Evolutionary conservation across 2,888 invertebrate genomes (phyloP).

Genomic region (Taenaris catops): DNA sequence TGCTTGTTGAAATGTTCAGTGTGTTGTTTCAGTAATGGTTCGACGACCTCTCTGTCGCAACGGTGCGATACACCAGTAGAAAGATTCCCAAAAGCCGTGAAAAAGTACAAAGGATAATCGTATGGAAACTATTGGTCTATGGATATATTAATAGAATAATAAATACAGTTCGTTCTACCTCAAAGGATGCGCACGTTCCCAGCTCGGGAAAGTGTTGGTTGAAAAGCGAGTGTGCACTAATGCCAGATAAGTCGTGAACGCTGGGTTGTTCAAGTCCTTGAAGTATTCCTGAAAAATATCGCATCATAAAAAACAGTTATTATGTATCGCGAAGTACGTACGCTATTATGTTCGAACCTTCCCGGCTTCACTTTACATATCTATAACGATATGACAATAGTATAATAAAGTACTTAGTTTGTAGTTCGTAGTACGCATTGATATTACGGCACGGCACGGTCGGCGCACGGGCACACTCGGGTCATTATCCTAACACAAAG

Average conservation of each 20-base stretch:
- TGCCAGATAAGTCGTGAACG: constrained; percentile 96
- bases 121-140: too few relatives aligned
- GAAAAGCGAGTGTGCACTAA: constrained; percentile 99
- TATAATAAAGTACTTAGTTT: constrained; percentile 15
- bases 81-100: too few relatives aligned
- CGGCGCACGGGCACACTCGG: constrained; percentile 27
- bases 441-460: constrained; percentile 23
- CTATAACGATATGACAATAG: constrained; percentile 26
- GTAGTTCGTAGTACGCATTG: constrained; percentile 29
- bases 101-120: too few relatives aligned
- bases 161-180: too few relatives aligned
- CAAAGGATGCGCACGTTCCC: constrained; percentile 99
- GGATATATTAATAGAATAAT: too few relatives aligned
- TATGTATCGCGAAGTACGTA: too few relatives aligned
- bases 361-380: constrained; percentile 13
- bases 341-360: constrained; percentile 11
- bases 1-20: too few relatives aligned
- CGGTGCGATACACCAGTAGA: too few relatives aligned
- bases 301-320: background rate
- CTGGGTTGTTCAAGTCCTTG: constrained; percentile 84
- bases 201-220: constrained; percentile 99
- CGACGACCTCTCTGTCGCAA: too few relatives aligned
- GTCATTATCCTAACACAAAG: constrained; percentile 35
- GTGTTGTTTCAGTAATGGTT: too few relatives aligned
- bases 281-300: constrained; percentile 85